Evolutionary conservation across 2,888 invertebrate genomes (phyloP).

Genomic region (Omphaloscelis lunosa): DNA sequence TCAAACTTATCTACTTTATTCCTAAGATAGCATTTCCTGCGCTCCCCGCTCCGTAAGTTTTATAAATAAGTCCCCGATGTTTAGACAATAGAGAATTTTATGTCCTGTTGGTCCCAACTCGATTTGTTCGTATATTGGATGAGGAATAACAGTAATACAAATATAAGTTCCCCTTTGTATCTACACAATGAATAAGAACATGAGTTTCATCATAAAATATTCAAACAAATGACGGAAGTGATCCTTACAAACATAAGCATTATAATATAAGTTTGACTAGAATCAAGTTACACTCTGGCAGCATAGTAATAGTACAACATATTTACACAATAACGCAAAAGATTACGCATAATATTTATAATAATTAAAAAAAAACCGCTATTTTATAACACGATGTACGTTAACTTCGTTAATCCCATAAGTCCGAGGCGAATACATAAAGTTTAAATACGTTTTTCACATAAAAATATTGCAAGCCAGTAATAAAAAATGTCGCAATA

Average conservation of each 20-base stretch:
- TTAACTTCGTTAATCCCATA: slow-evolving; percentile 76
- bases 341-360: slow-evolving; percentile 51
- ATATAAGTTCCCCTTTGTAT: slow-evolving; percentile 28
- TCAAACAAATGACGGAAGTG: slow-evolving; percentile 70
- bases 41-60: slow-evolving; percentile 40
- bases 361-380: slow-evolving; percentile 51
- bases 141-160: slow-evolving; percentile 48
- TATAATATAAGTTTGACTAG: slow-evolving; percentile 79
- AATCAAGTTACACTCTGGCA: slow-evolving; percentile 75
- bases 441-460: slow-evolving; percentile 67
- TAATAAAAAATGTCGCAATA: slow-evolving; percentile 75
- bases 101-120: slow-evolving; percentile 69
- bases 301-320: slow-evolving; percentile 66
- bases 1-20: slow-evolving; percentile 41
- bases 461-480: slow-evolving; percentile 73
- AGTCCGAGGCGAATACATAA: slow-evolving; percentile 60
- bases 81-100: slow-evolving; percentile 61
- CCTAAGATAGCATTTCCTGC: slow-evolving; percentile 40
- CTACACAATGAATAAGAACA: slow-evolving; percentile 25
- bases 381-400: slow-evolving; percentile 56
- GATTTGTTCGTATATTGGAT: slow-evolving; percentile 52
- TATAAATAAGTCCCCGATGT: slow-evolving; percentile 64
- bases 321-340: slow-evolving; percentile 59
- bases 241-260: slow-evolving; percentile 67
- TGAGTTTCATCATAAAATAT: slow-evolving; percentile 38